Conservation (phyloP, 2,797 vertebrate species). For the Austrolebias charrua region DNA sequence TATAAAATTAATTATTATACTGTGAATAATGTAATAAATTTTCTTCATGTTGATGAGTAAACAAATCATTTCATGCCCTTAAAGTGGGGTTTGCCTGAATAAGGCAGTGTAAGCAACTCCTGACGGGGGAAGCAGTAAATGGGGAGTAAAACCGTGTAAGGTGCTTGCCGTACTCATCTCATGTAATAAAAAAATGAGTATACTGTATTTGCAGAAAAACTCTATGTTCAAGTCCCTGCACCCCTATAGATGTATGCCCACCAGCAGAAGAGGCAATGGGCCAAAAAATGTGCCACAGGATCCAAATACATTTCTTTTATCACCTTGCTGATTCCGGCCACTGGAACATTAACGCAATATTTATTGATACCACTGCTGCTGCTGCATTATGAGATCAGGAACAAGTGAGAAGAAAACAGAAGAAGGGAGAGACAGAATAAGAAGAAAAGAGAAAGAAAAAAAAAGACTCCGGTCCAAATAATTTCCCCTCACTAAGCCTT, state of each 20-base stretch:
- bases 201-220: too few relatives aligned
- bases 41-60: too few relatives aligned
- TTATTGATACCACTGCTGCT: conserved; percentile 67
- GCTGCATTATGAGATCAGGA: conserved; percentile 57
- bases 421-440: conserved; percentile 18
- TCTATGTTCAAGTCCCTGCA: background rate
- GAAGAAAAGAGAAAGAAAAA: conserved; percentile 16
- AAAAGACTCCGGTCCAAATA: conserved; percentile 53
- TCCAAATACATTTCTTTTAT: conserved; percentile 68
- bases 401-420: conserved; percentile 31
- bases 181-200: conserved; percentile 4
- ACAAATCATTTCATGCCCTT: background rate
- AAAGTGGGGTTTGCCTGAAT: background rate
- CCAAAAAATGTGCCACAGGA: conserved; percentile 59
- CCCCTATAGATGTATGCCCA: conserved; percentile 1
- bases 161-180: background rate
- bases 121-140: background rate
- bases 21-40: too few relatives aligned
- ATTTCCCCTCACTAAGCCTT: conserved; percentile 55
- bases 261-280: conserved; percentile 22
- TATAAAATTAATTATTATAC: too few relatives aligned
- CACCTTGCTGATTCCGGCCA: conserved; percentile 64
- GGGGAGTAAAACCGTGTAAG: background rate
- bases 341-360: conserved; percentile 69
- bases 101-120: background rate